A percentile compares a stretch with the other conserved stretches of the same genome.
Conservation (phyloP, 2,797 vertebrate genomes). For the Kryptolebias ocellatus region DNA sequence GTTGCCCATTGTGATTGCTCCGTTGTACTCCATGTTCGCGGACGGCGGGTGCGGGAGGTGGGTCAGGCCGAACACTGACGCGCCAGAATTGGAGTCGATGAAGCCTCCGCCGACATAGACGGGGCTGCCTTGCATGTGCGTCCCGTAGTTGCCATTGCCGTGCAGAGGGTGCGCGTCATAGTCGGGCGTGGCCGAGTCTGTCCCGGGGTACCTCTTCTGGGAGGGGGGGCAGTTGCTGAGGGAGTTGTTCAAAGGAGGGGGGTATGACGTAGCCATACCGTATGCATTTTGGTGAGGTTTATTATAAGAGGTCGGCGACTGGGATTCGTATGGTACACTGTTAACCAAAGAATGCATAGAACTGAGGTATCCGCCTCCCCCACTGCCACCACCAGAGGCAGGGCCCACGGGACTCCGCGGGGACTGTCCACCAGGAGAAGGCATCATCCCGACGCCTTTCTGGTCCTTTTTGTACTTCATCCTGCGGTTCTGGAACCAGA, state of each 20-base stretch:
- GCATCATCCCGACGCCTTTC: slow-evolving; percentile 96
- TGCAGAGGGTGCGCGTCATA: slow-evolving; percentile 93
- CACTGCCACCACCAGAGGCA: slow-evolving; percentile 68
- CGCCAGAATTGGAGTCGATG: slow-evolving; percentile 91
- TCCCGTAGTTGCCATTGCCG: slow-evolving; percentile 92
- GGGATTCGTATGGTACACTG: slow-evolving; percentile 93
- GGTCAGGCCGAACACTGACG: slow-evolving; percentile 93
- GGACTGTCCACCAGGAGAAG: slow-evolving; percentile 94
- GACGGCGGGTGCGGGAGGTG: slow-evolving; percentile 91
- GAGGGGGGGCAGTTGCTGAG: slow-evolving; percentile 91
- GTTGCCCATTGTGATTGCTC: slow-evolving; percentile 91
- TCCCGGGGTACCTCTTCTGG: slow-evolving; percentile 92
- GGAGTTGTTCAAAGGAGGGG: slow-evolving; percentile 88
- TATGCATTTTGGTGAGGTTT: slow-evolving; percentile 94
- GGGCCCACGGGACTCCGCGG: slow-evolving; percentile 91
- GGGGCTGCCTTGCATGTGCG: slow-evolving; percentile 96
- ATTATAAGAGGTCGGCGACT: slow-evolving; percentile 92
- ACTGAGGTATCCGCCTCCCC: slow-evolving; percentile 88
- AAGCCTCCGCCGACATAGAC: slow-evolving; percentile 95
- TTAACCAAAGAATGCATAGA: slow-evolving; percentile 98
- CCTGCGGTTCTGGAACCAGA: slow-evolving; percentile 99
- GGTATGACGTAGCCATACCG: slow-evolving; percentile 90
- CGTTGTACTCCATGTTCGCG: slow-evolving; percentile 93
- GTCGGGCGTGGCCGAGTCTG: slow-evolving; percentile 91
- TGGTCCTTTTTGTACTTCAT: slow-evolving; percentile 99